phyloP scores from a whole-genome alignment of 35 echinoderm and acorn worm species.

The Heliocidaris erythrogramma region DNA sequence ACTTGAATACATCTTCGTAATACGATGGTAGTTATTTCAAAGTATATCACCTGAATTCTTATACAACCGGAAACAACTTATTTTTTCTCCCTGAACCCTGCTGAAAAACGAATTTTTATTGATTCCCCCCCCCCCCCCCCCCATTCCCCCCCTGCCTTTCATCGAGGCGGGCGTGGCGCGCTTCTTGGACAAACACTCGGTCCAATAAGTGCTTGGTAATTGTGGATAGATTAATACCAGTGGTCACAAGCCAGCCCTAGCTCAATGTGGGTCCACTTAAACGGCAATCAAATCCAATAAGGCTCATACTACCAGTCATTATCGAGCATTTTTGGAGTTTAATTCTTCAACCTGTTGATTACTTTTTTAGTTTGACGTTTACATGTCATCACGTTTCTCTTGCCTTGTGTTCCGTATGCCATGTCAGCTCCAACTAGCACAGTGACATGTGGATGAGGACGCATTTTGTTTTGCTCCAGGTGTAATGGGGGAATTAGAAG shows the following conservation, averaged over 20 bases:
- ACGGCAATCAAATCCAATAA: neutral
- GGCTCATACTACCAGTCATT: neutral
- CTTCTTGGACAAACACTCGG: neutral
- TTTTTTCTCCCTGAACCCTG: neutral
- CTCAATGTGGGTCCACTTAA: conserved; percentile 4
- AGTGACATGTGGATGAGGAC: neutral
- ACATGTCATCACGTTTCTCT: conserved; percentile 29
- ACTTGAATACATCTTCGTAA: neutral
- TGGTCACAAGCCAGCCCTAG: neutral
- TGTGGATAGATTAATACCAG: neutral
- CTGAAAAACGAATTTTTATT: neutral
- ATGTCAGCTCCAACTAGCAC: conserved; percentile 29
- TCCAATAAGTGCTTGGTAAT: neutral
- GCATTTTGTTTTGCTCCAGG: conserved; percentile 17
- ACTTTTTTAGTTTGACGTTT: neutral
- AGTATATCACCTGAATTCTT: neutral
- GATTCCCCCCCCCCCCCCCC: neutral
- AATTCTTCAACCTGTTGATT: conserved; percentile 44
- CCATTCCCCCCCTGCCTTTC: neutral
- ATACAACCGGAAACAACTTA: neutral
- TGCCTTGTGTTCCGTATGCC: neutral
- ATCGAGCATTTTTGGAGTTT: neutral
- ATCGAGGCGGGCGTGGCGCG: neutral
- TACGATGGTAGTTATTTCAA: neutral
- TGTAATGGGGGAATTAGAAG: neutral